phyloP scores from a whole-genome alignment of 2,888 invertebrate species.

The Ectemnius lituratus region DNA sequence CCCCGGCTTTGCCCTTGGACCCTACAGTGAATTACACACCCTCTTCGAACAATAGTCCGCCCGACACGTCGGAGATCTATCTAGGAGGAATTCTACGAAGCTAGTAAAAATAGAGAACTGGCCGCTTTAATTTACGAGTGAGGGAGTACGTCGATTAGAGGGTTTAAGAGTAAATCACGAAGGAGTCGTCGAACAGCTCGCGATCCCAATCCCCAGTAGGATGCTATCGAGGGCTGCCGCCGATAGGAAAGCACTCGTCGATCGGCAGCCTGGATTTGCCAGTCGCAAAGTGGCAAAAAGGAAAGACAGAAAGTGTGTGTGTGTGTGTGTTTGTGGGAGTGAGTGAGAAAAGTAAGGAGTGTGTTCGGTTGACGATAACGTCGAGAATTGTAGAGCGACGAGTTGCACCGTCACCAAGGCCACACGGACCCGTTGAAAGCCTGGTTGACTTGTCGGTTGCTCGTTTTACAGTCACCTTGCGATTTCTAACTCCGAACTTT shows the following conservation, averaged over 20 bases:
- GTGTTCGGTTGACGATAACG: not conserved
- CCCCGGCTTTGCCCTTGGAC: conserved; percentile 8
- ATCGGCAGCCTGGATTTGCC: not conserved
- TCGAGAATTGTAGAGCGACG: not conserved
- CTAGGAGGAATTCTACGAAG: no score
- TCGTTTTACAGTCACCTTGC: not conserved
- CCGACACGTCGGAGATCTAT: no score
- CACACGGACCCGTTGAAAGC: not conserved
- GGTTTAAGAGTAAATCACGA: no score
- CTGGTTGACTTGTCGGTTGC: not conserved
- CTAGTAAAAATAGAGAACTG: no score
- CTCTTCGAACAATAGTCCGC: not conserved
- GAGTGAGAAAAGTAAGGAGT: not conserved
- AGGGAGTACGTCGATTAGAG: no score
- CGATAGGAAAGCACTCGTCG: conserved; percentile 1
- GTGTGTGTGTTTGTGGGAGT: not conserved
- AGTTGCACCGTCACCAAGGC: not conserved
- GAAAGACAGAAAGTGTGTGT: not conserved
- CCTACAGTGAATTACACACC: conserved; percentile 19
- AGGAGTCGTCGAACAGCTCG: no score
- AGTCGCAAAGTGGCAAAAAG: no score
- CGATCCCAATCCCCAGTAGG: not conserved
- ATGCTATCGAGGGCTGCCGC: not conserved
- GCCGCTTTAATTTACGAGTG: no score
- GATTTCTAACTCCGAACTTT: conserved; percentile 2